phyloP scores from a whole-genome alignment of 2,888 invertebrate genomes.

The Chaitophorus viminalis region DNA sequence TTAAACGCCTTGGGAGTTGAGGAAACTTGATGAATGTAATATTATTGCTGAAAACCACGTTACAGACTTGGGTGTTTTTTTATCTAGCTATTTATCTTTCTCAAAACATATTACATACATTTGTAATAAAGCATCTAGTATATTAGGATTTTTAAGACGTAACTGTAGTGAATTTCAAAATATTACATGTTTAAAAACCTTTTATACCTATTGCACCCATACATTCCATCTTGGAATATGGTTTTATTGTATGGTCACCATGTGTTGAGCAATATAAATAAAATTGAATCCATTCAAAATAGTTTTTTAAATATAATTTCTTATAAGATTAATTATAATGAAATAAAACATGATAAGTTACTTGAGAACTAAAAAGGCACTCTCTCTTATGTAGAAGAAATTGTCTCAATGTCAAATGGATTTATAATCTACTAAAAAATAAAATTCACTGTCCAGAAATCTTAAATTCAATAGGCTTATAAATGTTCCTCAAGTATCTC shows the following conservation, averaged over 20 bases:
- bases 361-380: not conserved
- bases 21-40: not conserved
- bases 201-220: no score
- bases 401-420: not conserved
- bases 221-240: no score
- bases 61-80: not conserved
- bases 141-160: no score
- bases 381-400: no score
- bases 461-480: not conserved
- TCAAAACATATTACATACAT: no score
- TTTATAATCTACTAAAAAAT: constrained; percentile 15
- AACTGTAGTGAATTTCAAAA: no score
- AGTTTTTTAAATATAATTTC: no score
- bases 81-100: no score
- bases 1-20: no score
- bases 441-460: constrained; percentile 17
- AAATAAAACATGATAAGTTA: no score
- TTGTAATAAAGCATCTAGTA: no score
- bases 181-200: no score
- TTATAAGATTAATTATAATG: not conserved
- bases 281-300: constrained; percentile 6
- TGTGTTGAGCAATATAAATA: not conserved
- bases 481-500: constrained; percentile 15
- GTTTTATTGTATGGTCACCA: constrained; percentile 19
- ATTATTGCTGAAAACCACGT: not conserved